These are phyloP conservation scores for Bryconaethiops microstoma DNA, from an alignment of 2,797 vertebrate genomes.

Conservation along the genomic window DNA sequence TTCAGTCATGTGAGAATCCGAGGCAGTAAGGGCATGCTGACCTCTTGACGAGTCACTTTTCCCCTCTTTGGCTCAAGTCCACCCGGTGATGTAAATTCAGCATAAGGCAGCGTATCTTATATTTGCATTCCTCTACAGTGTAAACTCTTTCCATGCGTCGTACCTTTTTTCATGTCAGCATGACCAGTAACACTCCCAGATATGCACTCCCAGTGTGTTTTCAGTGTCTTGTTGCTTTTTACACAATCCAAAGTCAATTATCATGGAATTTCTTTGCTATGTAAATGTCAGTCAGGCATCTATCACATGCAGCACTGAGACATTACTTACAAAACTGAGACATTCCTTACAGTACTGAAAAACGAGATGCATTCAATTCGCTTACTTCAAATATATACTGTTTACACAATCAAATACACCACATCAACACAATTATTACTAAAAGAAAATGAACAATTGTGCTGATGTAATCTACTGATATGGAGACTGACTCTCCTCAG, in stretches of 20 bases:
- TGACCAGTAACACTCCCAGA: neutral
- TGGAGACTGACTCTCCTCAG: neutral
- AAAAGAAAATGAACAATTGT: neutral
- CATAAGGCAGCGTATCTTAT: neutral
- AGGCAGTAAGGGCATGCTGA: constrained; percentile 24
- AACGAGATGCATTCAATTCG: too few relatives aligned
- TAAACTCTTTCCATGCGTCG: neutral
- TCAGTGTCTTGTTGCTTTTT: neutral
- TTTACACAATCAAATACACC: neutral
- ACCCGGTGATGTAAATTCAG: constrained; percentile 27
- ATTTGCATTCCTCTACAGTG: neutral
- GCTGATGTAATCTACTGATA: neutral
- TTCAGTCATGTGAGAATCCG: constrained; percentile 64
- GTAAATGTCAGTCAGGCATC: neutral
- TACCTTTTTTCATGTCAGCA: neutral
- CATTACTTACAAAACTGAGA: too few relatives aligned
- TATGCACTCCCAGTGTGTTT: neutral
- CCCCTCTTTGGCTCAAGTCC: constrained; percentile 58
- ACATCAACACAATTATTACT: neutral
- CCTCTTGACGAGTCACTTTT: constrained; percentile 50
- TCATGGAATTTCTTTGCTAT: constrained; percentile 21
- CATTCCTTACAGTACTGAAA: too few relatives aligned
- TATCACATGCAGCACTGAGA: too few relatives aligned
- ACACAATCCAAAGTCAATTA: neutral
- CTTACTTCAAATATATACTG: neutral